Conservation (phyloP, 2,888 invertebrate genomes). For the Hirudinaria manillensis region DNA sequence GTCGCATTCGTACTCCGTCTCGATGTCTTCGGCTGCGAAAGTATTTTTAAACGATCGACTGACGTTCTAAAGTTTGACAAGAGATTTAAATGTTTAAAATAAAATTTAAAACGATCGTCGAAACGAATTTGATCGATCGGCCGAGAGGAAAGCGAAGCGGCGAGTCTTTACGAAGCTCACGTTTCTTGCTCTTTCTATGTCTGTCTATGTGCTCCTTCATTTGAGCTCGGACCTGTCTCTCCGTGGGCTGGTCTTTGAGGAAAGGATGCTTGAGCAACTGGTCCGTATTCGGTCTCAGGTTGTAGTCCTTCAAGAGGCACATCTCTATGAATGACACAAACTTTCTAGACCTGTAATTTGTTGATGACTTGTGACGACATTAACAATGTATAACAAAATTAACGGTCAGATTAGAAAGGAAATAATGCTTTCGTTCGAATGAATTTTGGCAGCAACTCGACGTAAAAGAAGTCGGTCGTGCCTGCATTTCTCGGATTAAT, state of each 20-base stretch:
- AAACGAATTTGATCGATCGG: too few species aligned
- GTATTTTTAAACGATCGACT: not conserved
- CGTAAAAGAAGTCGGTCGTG: not conserved
- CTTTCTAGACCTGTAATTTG: constrained; percentile 56
- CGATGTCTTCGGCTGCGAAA: constrained; percentile 49
- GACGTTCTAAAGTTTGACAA: too few species aligned
- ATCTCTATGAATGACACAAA: constrained; percentile 97
- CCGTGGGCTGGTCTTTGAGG: constrained; percentile 96
- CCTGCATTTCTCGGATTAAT: too few species aligned
- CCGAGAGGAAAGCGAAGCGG: too few species aligned
- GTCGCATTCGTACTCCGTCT: constrained; percentile 64
- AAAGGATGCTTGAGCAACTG: constrained; percentile 93
- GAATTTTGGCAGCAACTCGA: not conserved
- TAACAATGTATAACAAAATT: not conserved
- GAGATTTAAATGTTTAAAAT: too few species aligned
- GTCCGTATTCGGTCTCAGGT: constrained; percentile 95
- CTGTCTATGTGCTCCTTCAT: constrained; percentile 98
- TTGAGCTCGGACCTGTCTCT: constrained; percentile 93
- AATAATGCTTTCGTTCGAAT: not conserved
- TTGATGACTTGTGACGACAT: not conserved
- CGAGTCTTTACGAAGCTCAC: constrained; percentile 26
- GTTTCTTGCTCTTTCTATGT: constrained; percentile 47
- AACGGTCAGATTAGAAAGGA: not conserved
- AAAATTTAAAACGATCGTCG: too few species aligned
- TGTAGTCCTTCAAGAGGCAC: constrained; percentile 96